Base-by-base conservation (phyloP, 53 echinoderm and acorn worm genomes). In the Zoroaster sp. region DNA sequence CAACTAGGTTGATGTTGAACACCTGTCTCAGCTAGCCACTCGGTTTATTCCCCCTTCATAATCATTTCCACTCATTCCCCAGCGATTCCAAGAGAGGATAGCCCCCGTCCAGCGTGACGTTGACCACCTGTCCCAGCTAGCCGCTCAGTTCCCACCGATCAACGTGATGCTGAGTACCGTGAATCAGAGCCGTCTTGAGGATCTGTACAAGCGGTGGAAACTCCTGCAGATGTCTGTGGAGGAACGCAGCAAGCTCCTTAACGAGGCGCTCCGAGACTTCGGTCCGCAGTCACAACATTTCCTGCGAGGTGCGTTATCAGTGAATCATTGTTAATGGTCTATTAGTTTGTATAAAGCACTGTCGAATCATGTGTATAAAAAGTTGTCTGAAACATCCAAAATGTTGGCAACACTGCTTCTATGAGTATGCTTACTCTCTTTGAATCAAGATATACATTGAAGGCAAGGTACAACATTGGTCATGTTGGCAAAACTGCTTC, bases 281-380 rank as follows among this genome's bases (percentile, higher is more conserved):
- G 98, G 99, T 2, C 99, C 99, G 12, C 96, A 94, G 67, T 99
- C 99, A 31, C 99, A 96, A 70, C 96, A 99, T 73, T 96, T 96
- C 87, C 82, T 99, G 5, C 87, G 94, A 96, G 99, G 99, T 98
- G 43, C 8, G 90, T 51, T 39, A n/a, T n/a, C n/a, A n/a, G n/a
- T n/a, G n/a, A n/a, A n/a, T n/a, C n/a, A n/a, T n/a, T n/a, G n/a
- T n/a, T n/a, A n/a, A n/a, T n/a, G n/a, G n/a, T n/a, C n/a, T n/a
- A n/a, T n/a, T n/a, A n/a, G n/a, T n/a, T n/a, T n/a, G n/a, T n/a
- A n/a, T n/a, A n/a, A n/a, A n/a, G n/a, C n/a, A n/a, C n/a, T n/a
- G n/a, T n/a, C n/a, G n/a, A n/a, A n/a, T n/a, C n/a, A n/a, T n/a
- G n/a, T n/a, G n/a, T n/a, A n/a, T n/a, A n/a, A n/a, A n/a, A n/a